Percentiles rank a stretch among this genome's conserved stretches.
These are phyloP conservation scores for Lepidocolaptes lacrymiger DNA, from an alignment of 2,797 vertebrate species.

Conservation along the genomic window DNA sequence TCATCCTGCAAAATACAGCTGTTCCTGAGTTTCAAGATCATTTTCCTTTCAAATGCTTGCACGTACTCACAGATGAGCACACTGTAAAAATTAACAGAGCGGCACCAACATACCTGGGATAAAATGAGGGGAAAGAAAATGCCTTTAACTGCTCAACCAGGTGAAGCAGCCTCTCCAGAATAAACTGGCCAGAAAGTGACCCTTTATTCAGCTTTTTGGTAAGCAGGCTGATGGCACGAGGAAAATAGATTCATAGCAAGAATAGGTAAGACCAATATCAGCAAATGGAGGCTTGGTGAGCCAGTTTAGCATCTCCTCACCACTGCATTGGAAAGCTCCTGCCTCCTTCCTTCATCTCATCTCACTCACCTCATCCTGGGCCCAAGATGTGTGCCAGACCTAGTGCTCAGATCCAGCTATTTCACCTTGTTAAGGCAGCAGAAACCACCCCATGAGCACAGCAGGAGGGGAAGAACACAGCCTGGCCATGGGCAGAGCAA, in stretches of 20 bases:
- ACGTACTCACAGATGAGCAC: neutral
- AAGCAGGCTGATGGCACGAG: neutral
- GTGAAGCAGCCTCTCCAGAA: neutral
- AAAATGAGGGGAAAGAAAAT: neutral
- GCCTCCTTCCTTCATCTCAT: neutral
- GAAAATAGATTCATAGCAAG: neutral
- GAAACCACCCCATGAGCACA: neutral
- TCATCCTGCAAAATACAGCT: neutral
- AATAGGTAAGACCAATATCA: neutral
- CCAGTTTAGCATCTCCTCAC: neutral
- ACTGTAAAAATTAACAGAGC: neutral
- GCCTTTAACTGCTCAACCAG: neutral
- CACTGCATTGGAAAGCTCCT: neutral
- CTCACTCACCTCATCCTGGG: neutral
- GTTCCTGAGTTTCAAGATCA: neutral
- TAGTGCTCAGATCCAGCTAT: neutral
- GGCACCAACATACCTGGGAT: neutral
- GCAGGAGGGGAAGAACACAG: neutral
- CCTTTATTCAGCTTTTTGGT: neutral
- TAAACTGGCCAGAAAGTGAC: neutral
- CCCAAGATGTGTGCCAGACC: rapidly evolving
- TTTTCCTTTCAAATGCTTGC: neutral
- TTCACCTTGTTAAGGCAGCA: neutral
- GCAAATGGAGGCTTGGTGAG: neutral
- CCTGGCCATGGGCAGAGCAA: neutral